Percentiles rank a stretch among this genome's conserved stretches.
Evolutionary conservation across 2,888 invertebrate genomes (phyloP).

Genomic region (Morpho achilles): DNA sequence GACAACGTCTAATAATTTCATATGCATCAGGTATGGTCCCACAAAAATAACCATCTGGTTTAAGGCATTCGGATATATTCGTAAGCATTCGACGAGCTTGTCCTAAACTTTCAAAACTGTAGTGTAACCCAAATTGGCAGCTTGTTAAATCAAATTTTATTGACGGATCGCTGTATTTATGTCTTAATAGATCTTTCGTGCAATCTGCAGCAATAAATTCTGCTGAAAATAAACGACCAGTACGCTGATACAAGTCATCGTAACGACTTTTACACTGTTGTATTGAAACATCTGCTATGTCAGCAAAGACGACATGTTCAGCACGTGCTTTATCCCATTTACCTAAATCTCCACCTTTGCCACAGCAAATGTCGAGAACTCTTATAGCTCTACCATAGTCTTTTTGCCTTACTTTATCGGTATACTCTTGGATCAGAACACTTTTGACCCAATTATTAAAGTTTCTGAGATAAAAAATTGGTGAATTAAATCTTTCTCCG

Average conservation of each 20-base stretch:
- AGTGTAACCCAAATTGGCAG: conserved; percentile 99
- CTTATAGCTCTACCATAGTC: conserved; percentile 83
- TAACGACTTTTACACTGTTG: conserved; percentile 94
- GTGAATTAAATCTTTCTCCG: conserved; percentile 88
- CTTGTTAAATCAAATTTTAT: conserved; percentile 93
- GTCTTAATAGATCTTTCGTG: conserved; percentile 88
- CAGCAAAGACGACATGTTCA: conserved; percentile 91
- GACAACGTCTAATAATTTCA: conserved; percentile 89
- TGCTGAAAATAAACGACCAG: conserved; percentile 83
- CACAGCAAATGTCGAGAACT: conserved; percentile 97
- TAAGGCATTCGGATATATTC: conserved; percentile 94
- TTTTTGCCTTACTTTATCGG: conserved; percentile 82
- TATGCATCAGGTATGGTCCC: conserved; percentile 97
- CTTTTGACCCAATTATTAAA: conserved; percentile 99
- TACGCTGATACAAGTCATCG: conserved; percentile 80
- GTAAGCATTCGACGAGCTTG: conserved; percentile 95
- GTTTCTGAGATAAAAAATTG: conserved; percentile 96
- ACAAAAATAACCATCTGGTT: conserved; percentile 95
- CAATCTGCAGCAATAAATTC: conserved; percentile 96
- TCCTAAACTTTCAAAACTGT: conserved; percentile 92
- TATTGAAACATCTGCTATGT: conserved; percentile 95
- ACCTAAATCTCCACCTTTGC: conserved; percentile 98
- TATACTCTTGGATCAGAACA: conserved; percentile 92
- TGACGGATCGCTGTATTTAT: conserved; percentile 87
- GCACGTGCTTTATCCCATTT: conserved; percentile 95